Evolutionary conservation across 2,888 invertebrate species (phyloP).

Genomic region (Eugnorisma glareosa): DNA sequence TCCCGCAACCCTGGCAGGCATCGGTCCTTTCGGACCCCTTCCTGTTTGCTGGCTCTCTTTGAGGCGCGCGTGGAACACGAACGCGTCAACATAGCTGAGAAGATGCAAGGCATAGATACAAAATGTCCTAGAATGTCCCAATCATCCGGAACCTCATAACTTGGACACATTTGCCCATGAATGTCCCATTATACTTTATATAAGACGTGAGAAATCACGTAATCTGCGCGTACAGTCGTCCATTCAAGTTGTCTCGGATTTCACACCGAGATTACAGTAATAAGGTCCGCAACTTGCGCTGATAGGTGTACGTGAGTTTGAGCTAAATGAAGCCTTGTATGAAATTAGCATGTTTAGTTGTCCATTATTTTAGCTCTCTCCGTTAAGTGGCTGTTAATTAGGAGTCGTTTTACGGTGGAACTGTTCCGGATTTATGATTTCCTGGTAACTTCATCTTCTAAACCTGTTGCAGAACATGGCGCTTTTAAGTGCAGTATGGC

Average conservation of each 20-base stretch:
- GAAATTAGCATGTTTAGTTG: constrained; percentile 31
- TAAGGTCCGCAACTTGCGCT: constrained; percentile 49
- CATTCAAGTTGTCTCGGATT: constrained; percentile 53
- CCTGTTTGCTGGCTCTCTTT: no score
- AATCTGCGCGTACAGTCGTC: constrained; percentile 49
- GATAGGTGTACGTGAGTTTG: constrained; percentile 35
- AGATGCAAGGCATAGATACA: not conserved
- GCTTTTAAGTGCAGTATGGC: not conserved
- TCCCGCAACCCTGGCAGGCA: no score
- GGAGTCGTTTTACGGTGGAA: not conserved
- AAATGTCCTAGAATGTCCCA: not conserved
- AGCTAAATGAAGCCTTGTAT: constrained; percentile 14
- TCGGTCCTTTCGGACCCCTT: no score
- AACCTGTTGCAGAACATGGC: not conserved
- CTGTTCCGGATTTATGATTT: constrained; percentile 34
- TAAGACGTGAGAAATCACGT: constrained; percentile 55
- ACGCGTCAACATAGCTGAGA: not conserved
- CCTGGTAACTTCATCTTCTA: constrained; percentile 32
- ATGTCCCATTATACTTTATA: constrained; percentile 48
- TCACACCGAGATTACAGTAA: constrained; percentile 56
- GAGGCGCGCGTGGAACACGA: no score
- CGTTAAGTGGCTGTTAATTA: constrained; percentile 44
- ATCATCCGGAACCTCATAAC: constrained; percentile 10
- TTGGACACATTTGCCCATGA: constrained; percentile 28
- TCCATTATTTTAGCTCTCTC: constrained; percentile 46